phyloP scores from a whole-genome alignment of 1,140 invertebrate genomes.

The Drosophila novamexicana region DNA sequence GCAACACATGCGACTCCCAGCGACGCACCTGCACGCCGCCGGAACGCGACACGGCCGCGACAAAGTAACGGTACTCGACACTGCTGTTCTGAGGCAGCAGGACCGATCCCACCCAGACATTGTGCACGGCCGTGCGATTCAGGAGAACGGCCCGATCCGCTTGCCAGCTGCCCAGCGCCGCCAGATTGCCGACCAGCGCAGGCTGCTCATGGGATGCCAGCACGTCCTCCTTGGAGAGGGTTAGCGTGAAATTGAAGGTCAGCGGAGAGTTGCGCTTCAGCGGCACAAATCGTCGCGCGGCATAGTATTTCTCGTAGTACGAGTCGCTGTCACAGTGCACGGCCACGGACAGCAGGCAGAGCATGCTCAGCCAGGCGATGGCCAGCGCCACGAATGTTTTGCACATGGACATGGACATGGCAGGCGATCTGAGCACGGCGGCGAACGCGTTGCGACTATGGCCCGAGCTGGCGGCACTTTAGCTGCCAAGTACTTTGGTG shows the following conservation, averaged over 20 bases:
- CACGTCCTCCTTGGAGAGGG: constrained; percentile 10
- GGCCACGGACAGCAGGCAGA: constrained; percentile 65
- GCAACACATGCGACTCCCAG: constrained; percentile 90
- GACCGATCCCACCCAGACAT: constrained; percentile 83
- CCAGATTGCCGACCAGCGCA: constrained; percentile 68
- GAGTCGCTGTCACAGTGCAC: constrained; percentile 74
- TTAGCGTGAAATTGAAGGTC: constrained; percentile 65
- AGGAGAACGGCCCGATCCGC: constrained; percentile 58
- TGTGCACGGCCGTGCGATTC: constrained; percentile 69
- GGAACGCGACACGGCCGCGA: constrained; percentile 47
- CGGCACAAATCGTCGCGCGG: constrained; percentile 70
- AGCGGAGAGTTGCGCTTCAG: constrained; percentile 69
- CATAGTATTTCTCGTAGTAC: constrained; percentile 82
- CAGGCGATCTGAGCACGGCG: constrained; percentile 24
- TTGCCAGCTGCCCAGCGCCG: constrained; percentile 59
- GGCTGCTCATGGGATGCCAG: constrained; percentile 54
- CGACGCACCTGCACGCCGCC: constrained; percentile 87
- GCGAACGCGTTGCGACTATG: constrained; percentile 39
- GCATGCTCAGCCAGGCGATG: constrained; percentile 56
- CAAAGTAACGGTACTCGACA: constrained; percentile 89
- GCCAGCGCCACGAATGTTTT: constrained; percentile 48
- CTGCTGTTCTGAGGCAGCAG: constrained; percentile 86
- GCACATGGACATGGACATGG: constrained; percentile 40
- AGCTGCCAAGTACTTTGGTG: neutral
- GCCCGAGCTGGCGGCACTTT: neutral